Conservation (phyloP, 2,888 invertebrate species). For the Craniophora ligustri region DNA sequence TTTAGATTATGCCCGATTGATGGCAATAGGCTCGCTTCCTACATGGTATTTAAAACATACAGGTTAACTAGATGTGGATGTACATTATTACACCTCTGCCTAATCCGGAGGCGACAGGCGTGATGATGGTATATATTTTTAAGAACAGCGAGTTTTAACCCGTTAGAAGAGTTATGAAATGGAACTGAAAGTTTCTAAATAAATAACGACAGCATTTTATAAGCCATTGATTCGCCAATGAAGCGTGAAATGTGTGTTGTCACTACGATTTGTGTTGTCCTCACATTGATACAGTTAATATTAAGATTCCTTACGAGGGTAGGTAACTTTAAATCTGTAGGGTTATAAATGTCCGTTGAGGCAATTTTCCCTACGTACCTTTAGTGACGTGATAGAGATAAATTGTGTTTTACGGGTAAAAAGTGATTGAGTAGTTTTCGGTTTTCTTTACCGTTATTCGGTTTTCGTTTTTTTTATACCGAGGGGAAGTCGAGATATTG, state of each 20-base stretch:
- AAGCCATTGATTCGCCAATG: conserved; percentile 59
- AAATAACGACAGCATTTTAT: conserved; percentile 64
- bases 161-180: conserved; percentile 37
- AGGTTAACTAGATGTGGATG: too few relatives aligned
- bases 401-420: conserved; percentile 52
- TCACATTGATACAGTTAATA: conserved; percentile 54
- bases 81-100: too few relatives aligned
- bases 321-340: conserved; percentile 39
- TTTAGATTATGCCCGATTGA: too few relatives aligned
- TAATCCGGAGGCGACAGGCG: too few relatives aligned
- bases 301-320: conserved; percentile 45
- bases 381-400: conserved; percentile 58
- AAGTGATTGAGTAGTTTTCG: conserved; percentile 52
- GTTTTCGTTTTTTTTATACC: conserved; percentile 33
- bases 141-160: conserved; percentile 15
- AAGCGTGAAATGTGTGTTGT: conserved; percentile 63
- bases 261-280: conserved; percentile 58
- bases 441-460: conserved; percentile 43
- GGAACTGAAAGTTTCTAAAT: conserved; percentile 52
- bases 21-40: too few relatives aligned
- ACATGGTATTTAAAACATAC: too few relatives aligned
- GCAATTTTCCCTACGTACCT: conserved; percentile 49
- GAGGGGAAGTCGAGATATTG: conserved; percentile 13
- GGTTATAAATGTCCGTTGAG: conserved; percentile 46
- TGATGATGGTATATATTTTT: too few relatives aligned